Percentiles rank a stretch among this genome's conserved stretches.
phyloP scores from a whole-genome alignment of 2,797 vertebrate genomes.

The Gadopsis bispinosus region DNA sequence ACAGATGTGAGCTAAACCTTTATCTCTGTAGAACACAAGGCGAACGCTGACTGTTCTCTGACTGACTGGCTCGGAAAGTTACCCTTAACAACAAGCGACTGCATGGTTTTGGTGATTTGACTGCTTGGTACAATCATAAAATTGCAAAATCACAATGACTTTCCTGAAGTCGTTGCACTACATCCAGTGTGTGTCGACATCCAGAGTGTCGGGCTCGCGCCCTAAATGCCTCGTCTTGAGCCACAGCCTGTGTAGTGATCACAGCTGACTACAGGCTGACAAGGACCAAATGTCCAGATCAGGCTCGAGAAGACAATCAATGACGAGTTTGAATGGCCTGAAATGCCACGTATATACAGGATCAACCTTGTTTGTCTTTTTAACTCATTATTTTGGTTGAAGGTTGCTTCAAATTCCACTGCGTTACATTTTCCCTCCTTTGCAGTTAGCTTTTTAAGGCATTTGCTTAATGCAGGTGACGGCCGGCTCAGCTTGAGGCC shows the following conservation, averaged over 20 bases:
- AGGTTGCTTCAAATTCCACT: not conserved
- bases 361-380: not conserved
- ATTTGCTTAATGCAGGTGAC: not conserved
- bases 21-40: too few relatives aligned
- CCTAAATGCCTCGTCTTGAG: not conserved
- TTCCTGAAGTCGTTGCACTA: not conserved
- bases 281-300: slow-evolving; percentile 9
- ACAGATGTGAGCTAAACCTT: too few relatives aligned
- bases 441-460: slow-evolving; percentile 9
- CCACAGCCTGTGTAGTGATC: not conserved
- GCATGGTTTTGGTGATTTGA: too few relatives aligned
- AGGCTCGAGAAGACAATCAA: not conserved
- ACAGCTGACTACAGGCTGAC: not conserved
- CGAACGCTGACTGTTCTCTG: too few relatives aligned
- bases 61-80: too few relatives aligned
- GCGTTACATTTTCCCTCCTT: not conserved
- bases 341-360: not conserved
- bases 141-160: not conserved
- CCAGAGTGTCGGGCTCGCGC: not conserved
- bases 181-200: not conserved
- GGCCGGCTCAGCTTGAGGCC: not conserved
- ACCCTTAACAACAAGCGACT: too few relatives aligned
- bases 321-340: not conserved
- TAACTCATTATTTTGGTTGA: not conserved
- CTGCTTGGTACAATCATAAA: too few relatives aligned